Conservation (phyloP, 2,888 invertebrate species). For the Pelosia muscerda region DNA sequence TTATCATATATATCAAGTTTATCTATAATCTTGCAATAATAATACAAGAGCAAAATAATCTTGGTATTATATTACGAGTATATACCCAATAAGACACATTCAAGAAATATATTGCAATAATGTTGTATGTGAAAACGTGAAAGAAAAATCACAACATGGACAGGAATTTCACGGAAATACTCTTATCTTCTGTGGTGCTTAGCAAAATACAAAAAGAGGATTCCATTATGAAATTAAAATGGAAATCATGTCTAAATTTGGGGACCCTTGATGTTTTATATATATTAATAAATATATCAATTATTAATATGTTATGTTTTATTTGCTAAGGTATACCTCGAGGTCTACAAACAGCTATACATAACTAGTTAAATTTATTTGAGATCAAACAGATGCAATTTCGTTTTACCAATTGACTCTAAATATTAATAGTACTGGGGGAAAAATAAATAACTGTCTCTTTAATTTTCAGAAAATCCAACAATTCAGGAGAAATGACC, state of each 20-base stretch:
- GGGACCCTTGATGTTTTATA: conserved; percentile 58
- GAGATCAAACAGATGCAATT: not conserved
- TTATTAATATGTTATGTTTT: conserved; percentile 17
- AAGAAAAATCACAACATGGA: not conserved
- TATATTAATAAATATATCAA: conserved; percentile 21
- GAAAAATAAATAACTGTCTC: too few species aligned
- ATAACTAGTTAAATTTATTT: not conserved
- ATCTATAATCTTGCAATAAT: not conserved
- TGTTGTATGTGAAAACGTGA: not conserved
- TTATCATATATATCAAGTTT: not conserved
- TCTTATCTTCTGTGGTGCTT: conserved; percentile 47
- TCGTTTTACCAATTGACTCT: too few species aligned
- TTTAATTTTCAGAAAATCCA: too few species aligned
- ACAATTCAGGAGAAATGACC: too few species aligned
- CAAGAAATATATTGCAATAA: not conserved
- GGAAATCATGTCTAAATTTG: conserved; percentile 60
- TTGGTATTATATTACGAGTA: not conserved
- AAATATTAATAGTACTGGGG: too few species aligned
- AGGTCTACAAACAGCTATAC: not conserved
- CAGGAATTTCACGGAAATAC: conserved; percentile 27
- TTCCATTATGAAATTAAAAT: conserved; percentile 31
- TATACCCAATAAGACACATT: not conserved
- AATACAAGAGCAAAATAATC: not conserved
- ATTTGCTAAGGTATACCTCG: not conserved
- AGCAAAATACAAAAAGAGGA: conserved; percentile 39